These are phyloP conservation scores for Diadromus collaris DNA, from an alignment of 2,888 invertebrate species.

Conservation along the genomic window DNA sequence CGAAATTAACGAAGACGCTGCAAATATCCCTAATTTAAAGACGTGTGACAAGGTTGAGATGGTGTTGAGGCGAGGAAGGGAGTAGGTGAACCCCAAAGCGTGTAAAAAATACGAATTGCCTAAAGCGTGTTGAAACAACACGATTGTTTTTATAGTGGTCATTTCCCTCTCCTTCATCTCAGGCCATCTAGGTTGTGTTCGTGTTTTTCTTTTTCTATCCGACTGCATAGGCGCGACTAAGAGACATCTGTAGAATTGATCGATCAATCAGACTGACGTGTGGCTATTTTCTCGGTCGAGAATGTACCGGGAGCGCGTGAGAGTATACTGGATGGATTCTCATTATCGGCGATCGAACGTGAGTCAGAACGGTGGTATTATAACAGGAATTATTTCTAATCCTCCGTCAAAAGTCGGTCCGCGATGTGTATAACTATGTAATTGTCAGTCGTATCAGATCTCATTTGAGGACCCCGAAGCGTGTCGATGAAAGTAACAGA, in stretches of 20 bases:
- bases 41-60: no score
- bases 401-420: not conserved
- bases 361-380: slow-evolving; percentile 4
- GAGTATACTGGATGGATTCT: not conserved
- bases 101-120: no score
- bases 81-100: no score
- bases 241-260: slow-evolving; percentile 12
- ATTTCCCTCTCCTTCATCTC: slow-evolving; percentile 29
- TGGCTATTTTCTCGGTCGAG: not conserved
- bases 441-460: slow-evolving; percentile 22
- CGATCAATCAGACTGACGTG: slow-evolving; percentile 28
- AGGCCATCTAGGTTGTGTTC: no score
- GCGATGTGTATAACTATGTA: slow-evolving; percentile 9
- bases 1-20: no score
- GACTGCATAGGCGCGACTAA: slow-evolving; percentile 1
- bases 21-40: no score
- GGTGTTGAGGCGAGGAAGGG: no score
- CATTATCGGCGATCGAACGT: slow-evolving; percentile 16
- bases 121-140: no score
- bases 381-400: slow-evolving; percentile 35
- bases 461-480: slow-evolving; percentile 27
- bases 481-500: slow-evolving; percentile 61
- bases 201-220: slow-evolving; percentile 7
- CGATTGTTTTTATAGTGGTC: no score
- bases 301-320: not conserved